Conservation (phyloP, 2,797 vertebrate genomes). For the Trematomus bernacchii region DNA sequence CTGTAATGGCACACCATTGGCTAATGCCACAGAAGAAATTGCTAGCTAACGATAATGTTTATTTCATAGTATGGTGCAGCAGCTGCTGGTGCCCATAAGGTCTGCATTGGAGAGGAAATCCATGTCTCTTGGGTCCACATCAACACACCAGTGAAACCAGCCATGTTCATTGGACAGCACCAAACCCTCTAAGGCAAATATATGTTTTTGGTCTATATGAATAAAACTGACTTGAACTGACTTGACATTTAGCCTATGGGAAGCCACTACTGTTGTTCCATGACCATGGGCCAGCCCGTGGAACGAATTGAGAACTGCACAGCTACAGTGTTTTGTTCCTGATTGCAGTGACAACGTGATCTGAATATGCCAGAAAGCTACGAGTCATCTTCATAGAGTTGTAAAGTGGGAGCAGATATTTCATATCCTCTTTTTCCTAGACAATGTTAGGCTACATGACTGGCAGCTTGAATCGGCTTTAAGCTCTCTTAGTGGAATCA, state of each 20-base stretch:
- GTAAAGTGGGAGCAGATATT: neutral
- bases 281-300: neutral
- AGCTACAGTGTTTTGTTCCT: neutral
- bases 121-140: neutral
- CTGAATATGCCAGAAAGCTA: neutral
- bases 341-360: constrained; percentile 8
- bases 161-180: neutral
- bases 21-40: neutral
- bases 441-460: neutral
- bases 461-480: neutral
- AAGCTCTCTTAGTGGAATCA: neutral
- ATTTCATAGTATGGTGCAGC: neutral
- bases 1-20: neutral
- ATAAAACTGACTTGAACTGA: constrained; percentile 32
- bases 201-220: constrained; percentile 2
- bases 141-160: constrained; percentile 23
- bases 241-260: constrained; percentile 22
- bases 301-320: neutral
- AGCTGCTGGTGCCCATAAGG: constrained; percentile 15
- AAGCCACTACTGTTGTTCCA: constrained; percentile 2
- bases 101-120: neutral
- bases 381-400: neutral
- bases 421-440: too few species aligned
- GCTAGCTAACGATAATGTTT: neutral
- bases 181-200: constrained; percentile 2